Evolutionary conservation across 30 jellyfish, hydroid and myxozoan species (phyloP).

Genomic region (Turritopsis dohrnii): DNA sequence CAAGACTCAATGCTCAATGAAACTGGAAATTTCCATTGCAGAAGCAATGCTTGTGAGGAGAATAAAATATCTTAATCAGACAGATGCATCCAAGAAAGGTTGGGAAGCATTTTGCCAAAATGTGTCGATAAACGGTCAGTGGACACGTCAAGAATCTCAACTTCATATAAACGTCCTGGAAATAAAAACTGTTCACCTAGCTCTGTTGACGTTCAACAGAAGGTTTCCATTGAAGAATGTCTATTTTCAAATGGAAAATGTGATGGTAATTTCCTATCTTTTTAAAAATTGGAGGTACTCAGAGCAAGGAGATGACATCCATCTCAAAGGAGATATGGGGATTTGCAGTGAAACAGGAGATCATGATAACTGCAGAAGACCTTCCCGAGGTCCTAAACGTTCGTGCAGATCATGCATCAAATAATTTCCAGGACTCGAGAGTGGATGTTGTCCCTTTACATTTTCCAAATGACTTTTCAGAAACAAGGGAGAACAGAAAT

Average conservation of each 20-base stretch:
- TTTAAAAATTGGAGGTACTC: constrained; percentile 33
- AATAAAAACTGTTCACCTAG: constrained; percentile 17
- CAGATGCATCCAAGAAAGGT: constrained; percentile 44
- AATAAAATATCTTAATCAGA: no score
- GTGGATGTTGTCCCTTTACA: no score
- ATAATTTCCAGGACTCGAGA: constrained; percentile 30
- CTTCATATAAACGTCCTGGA: constrained; percentile 33
- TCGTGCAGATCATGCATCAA: constrained; percentile 28
- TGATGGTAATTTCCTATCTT: constrained; percentile 23
- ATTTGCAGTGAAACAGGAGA: constrained; percentile 7
- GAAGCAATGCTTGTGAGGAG: no score
- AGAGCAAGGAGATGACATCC: no score
- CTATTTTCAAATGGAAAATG: constrained; percentile 30
- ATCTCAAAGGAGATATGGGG: constrained; percentile 39
- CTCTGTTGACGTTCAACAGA: constrained; percentile 14
- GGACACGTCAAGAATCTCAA: constrained; percentile 15
- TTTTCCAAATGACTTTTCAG: no score
- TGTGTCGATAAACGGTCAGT: constrained; percentile 19
- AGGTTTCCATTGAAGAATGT: background rate
- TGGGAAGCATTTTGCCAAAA: constrained; percentile 36
- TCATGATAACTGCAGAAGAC: constrained; percentile 27
- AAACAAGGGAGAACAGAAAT: no score
- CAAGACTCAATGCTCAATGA: no score
- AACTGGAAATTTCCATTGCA: no score
- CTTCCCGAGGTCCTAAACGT: constrained; percentile 13